Base-by-base conservation (phyloP, 2,797 vertebrate species). In the Limosa lapponica region DNA sequence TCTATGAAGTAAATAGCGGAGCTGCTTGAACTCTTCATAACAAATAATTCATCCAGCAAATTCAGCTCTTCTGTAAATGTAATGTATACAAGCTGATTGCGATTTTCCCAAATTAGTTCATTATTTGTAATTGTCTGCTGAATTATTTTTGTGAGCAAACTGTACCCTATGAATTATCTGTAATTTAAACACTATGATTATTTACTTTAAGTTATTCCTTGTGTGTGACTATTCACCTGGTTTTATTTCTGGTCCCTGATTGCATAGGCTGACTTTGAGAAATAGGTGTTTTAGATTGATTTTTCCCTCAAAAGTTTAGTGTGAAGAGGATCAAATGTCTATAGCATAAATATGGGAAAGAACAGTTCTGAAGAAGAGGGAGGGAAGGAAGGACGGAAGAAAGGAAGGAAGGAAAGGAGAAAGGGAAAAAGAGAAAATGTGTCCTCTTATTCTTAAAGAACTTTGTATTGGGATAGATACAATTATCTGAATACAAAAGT, bases 51-150 rank as follows among this genome's bases (percentile, higher is more conserved):
- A 94, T 86, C 82, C 89, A 91, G 80, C 62, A 95, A 87, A 95
- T 93, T 95, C 89, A 94, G 43, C 54, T 96, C 69, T 83, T 95
- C 95, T 95, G 86, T 89, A 95, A 95, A 93, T 41, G 74, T 52
- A 96, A 93, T 78, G 20, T 75, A 93, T 59, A 85, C 46, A 74
- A 88, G 66, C 20, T 91, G 87, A 95, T 86, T 92, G 57, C 0
- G 11, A 88, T 95, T 96, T 95, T 65, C 70, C 16, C 75, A 95
- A 91, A 97, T 95, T 94, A 89, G 85, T 93, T 95, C 95, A 95
- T 97, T 97, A 96, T 96, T 97, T 96, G 72, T 91, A 97, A 96
- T 93, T 96, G 95, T 93, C 90, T 84, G 30, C 20, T 85, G 93
- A 95, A 93, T 96, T 90, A 89, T 96, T 95, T 96, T 96, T 95